These are phyloP conservation scores for Schlechtendalia chinensis DNA, from an alignment of 1,140 invertebrate genomes.

Conservation along the genomic window DNA sequence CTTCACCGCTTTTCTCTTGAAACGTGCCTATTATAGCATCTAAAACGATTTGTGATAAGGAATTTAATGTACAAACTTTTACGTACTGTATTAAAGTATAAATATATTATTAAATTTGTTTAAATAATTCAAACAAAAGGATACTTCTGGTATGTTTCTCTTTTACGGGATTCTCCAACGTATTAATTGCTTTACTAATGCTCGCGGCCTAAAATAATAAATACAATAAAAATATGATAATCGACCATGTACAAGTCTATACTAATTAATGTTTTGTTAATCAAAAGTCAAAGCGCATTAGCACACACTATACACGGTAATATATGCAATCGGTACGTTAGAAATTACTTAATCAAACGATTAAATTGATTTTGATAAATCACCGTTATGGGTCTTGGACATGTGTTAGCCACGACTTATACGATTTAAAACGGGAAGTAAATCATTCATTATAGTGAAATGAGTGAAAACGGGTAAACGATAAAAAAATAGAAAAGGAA, in stretches of 20 bases:
- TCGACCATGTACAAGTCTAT: too few relatives aligned
- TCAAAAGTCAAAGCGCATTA: background rate
- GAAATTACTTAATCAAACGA: too few relatives aligned
- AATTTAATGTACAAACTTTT: slow-evolving; percentile 24
- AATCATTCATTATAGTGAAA: background rate
- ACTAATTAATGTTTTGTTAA: background rate
- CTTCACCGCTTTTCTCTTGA: slow-evolving; percentile 81
- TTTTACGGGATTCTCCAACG: slow-evolving; percentile 85
- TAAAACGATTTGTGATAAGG: slow-evolving; percentile 53
- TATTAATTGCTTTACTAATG: slow-evolving; percentile 87
- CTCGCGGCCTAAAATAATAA: slow-evolving; percentile 69
- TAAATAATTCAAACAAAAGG: too few relatives aligned
- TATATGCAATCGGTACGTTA: too few relatives aligned
- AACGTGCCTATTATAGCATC: slow-evolving; percentile 94
- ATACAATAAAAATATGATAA: slow-evolving; percentile 29
- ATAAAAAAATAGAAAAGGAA: background rate
- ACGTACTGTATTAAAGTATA: background rate
- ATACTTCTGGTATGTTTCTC: slow-evolving; percentile 94
- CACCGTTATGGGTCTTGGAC: too few relatives aligned
- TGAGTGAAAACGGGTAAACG: background rate
- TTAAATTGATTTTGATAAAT: too few relatives aligned
- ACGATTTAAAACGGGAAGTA: background rate
- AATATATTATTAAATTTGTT: slow-evolving; percentile 21
- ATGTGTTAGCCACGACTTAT: too few relatives aligned
- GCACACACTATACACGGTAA: background rate